Evolutionary conservation across 2,888 invertebrate genomes (phyloP), one percentile per base, ranked within the genome.

Genomic region (Tortrix viridana): DNA sequence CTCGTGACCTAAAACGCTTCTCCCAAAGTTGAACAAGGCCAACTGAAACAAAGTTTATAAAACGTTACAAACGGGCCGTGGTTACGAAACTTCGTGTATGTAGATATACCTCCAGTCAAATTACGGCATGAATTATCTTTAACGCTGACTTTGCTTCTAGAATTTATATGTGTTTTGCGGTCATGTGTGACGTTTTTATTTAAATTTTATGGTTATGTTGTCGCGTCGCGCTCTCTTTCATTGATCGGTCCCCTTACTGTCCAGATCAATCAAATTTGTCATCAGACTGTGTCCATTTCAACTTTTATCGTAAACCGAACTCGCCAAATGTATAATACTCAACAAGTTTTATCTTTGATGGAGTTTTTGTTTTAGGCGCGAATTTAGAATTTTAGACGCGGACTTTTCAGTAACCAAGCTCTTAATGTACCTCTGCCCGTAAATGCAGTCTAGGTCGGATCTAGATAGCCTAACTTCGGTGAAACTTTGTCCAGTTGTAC

Each of bases 11-110:
- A 80, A 81, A 85, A 82, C 76, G 76, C 74, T 84, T 75, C 73
- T 75, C 76, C 67, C 76, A 79, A 86, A 82, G 72, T 83, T 82
- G 78, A 79, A 79, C 81, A 80, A 84, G 84, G 81, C 76, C 80
- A 74, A 63, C 67, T 53, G 64, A 76, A 78, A 72, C 71, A 74
- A 82, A 81, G 74, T 85, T 87, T 76, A 76, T 78, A 79, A 81
- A 81, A 81, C 76, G 76, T 61, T 69, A 74, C 77, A 77, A 77
- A 81, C 79, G 79, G 77, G 77, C 77, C 74, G 71, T 77, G 73
- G 75, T 78, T 78, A 67, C 73, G 72, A 76, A 32, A 77, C 74
- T 75, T 74, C 72, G 70, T 74, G 70, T 73, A 67, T 62, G 66
- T 73, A 69, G 44, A 44, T 59, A 52, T 48, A 37, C 19, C 56